Evolutionary conservation across 2,797 vertebrate genomes (phyloP), one percentile per base, ranked within the genome.

Genomic region (Sebastes alutus): DNA sequence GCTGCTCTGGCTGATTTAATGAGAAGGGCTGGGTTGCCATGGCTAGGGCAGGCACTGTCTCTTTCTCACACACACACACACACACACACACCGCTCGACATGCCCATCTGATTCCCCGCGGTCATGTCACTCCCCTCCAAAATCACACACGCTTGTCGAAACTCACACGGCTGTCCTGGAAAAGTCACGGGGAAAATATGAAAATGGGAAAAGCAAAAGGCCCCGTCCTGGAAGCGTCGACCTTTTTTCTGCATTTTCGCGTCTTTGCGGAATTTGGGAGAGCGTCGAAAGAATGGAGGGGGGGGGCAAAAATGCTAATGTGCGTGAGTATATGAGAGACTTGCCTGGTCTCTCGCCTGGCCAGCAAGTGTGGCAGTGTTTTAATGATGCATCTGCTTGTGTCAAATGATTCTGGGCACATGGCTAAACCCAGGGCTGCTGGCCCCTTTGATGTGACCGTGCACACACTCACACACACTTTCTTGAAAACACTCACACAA

Each of bases 311-410:
- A 86, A 92, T 88, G 87, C 90, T 83, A 90, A 92, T 90, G 81
- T 73, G 42, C 9, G 22, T 2, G 72, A 82, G 66, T 76, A 81
- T 71, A 82, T 69, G 90, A 93, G 92, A 82, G 90, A 79, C 90
- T 75, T 85, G 93, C 83, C 89, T 81, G 89, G 87, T 92, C 86
- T 93, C 87, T 91, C 56, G 88, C 75, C 87, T 85, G 87, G 90
- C 87, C 92, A 85, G 90, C 38, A 74, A 91, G 90, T 92, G 93
- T 92, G 90, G 93, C 93, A 89, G 87, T 94, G 92, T 96, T 96
- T 96, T 96, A 95, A 95, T 95, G 95, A 96, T 94, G 93, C 95
- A 95, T 96, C 95, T 95, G 95, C 93, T 96, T 93, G 90, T 94
- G 95, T 96, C 94, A 95, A 95, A 95, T 93, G 93, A 94, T 95